Conservation (phyloP, 2,113 vertebrate genomes). For the Cryptotis parvus region DNA sequence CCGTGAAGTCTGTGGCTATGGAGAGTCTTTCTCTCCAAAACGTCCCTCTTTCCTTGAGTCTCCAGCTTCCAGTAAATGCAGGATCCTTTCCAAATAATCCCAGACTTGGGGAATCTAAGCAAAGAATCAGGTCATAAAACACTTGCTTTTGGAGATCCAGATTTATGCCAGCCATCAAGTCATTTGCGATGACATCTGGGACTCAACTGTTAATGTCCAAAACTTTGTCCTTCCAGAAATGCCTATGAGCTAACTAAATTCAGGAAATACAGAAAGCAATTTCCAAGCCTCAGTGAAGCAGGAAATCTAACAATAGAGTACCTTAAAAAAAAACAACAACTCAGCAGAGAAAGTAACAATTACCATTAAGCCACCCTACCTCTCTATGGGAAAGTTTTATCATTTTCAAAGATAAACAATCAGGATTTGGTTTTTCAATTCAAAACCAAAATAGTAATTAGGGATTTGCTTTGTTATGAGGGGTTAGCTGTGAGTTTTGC, state of each 20-base stretch:
- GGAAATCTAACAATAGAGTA: constrained; percentile 13
- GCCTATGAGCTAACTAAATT: not conserved
- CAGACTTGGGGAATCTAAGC: constrained; percentile 27
- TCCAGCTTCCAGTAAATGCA: not conserved
- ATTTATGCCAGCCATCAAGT: constrained; percentile 1
- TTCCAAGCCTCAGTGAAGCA: constrained; percentile 25
- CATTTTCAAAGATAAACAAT: constrained; percentile 50
- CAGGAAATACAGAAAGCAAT: constrained; percentile 39
- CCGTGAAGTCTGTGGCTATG: not conserved
- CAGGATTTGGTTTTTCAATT: constrained; percentile 30
- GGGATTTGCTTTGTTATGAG: not conserved
- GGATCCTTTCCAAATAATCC: not conserved
- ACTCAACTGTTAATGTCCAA: not conserved
- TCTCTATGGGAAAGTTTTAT: constrained; percentile 2
- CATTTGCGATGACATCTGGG: not conserved
- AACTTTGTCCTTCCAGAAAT: constrained; percentile 48
- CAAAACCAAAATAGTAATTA: constrained; percentile 38
- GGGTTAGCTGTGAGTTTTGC: not conserved
- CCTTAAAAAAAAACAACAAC: not conserved
- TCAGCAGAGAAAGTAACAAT: constrained; percentile 31
- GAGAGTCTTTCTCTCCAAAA: not conserved
- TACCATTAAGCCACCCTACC: constrained; percentile 4
- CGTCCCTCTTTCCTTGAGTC: not conserved
- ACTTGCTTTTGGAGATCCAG: not conserved
- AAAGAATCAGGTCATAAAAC: not conserved